phyloP scores from a whole-genome alignment of 2,888 invertebrate genomes.

The Deilephila elpenor region DNA sequence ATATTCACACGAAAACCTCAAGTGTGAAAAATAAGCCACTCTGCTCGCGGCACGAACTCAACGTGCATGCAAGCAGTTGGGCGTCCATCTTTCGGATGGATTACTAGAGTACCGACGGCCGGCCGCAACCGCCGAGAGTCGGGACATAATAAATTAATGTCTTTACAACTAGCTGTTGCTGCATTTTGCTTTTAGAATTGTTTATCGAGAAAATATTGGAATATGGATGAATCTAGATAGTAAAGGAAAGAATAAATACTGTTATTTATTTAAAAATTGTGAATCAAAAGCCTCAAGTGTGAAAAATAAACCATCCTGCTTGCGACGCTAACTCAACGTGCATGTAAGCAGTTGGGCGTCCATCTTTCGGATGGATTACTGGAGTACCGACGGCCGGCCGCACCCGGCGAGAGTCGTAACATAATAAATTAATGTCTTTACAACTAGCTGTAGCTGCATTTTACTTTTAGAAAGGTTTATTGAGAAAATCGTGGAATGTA shows the following conservation, averaged over 20 bases:
- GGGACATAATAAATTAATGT: slow-evolving; percentile 19
- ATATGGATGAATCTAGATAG: too few species aligned
- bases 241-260: too few species aligned
- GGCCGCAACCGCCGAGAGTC: background rate
- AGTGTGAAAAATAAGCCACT: slow-evolving; percentile 21
- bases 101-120: slow-evolving; percentile 4
- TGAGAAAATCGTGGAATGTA: too few species aligned
- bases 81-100: slow-evolving; percentile 17
- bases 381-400: slow-evolving; percentile 7
- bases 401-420: background rate
- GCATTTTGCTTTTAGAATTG: background rate
- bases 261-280: too few species aligned
- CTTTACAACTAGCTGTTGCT: slow-evolving; percentile 12
- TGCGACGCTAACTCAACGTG: background rate
- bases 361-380: slow-evolving; percentile 15
- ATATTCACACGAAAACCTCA: background rate
- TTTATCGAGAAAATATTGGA: background rate
- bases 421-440: slow-evolving; percentile 24
- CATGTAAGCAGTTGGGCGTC: slow-evolving; percentile 9
- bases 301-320: slow-evolving; percentile 9
- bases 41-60: background rate
- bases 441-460: slow-evolving; percentile 7
- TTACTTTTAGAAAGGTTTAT: background rate
- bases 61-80: slow-evolving; percentile 6
- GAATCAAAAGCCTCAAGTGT: background rate